Percentiles rank a stretch among this genome's conserved stretches.
These are phyloP conservation scores for Amblyjoppa fuscipennis DNA, from an alignment of 2,888 invertebrate genomes.

Conservation along the genomic window DNA sequence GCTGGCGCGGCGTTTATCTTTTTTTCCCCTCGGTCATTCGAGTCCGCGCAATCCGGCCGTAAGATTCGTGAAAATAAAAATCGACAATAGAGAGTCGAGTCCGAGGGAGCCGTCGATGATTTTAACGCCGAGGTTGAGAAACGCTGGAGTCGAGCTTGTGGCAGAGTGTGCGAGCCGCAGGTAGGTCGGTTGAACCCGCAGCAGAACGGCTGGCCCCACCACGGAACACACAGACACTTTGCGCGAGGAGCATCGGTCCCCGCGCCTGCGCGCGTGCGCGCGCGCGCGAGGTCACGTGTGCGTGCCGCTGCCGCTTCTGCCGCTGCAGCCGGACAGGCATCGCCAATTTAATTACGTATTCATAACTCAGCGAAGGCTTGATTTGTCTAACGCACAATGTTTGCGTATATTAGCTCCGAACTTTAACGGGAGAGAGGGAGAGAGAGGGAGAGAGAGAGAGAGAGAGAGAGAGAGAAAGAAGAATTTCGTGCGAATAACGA, in stretches of 20 bases:
- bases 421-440: neutral
- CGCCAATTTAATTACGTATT: conserved; percentile 79
- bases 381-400: conserved; percentile 4
- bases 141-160: conserved; percentile 70
- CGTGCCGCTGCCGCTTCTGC: conserved; percentile 45
- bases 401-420: neutral
- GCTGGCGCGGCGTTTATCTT: neutral
- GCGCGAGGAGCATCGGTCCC: conserved; percentile 74
- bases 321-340: conserved; percentile 76
- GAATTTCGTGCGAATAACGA: neutral
- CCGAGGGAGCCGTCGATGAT: neutral
- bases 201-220: conserved; percentile 74
- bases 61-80: conserved; percentile 32
- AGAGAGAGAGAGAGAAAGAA: neutral
- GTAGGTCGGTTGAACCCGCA: conserved; percentile 81
- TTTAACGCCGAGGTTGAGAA: conserved; percentile 70
- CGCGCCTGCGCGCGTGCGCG: neutral
- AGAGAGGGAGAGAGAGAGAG: too few species aligned
- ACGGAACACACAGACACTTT: conserved; percentile 81
- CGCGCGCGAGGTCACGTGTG: conserved; percentile 79
- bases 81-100: neutral
- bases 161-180: conserved; percentile 77
- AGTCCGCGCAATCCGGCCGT: neutral
- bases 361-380: conserved; percentile 13
- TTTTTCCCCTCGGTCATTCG: neutral